Evolutionary conservation across 2,797 vertebrate species (phyloP).

Genomic region (Potorous gilbertii): DNA sequence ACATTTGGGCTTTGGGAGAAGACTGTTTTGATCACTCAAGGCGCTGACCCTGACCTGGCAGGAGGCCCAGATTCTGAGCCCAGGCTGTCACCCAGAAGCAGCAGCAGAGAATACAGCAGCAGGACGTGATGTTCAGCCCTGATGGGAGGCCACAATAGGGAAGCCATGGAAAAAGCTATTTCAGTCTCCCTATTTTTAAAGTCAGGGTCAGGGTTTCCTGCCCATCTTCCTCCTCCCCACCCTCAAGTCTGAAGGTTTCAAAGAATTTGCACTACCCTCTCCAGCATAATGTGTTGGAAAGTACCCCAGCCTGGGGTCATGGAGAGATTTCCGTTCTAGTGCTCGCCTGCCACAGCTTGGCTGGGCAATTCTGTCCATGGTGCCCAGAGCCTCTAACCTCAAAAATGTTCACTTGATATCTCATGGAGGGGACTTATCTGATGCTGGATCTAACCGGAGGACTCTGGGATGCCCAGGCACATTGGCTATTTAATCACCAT

Average conservation of each 20-base stretch:
- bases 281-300: neutral
- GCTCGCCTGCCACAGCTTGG: neutral
- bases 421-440: neutral
- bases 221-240: neutral
- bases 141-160: neutral
- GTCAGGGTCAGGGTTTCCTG: neutral
- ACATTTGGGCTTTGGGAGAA: accelerated
- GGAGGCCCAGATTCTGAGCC: accelerated
- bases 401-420: neutral
- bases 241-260: neutral
- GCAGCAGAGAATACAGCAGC: neutral
- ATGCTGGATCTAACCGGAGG: neutral
- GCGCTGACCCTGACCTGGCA: accelerated
- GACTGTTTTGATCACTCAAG: accelerated
- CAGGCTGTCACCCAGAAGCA: neutral
- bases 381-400: neutral
- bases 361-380: neutral
- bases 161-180: neutral
- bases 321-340: neutral
- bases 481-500: neutral
- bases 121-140: neutral
- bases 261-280: neutral
- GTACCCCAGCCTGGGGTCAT: neutral
- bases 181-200: constrained; percentile 44
- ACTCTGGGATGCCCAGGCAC: neutral